Evolutionary conservation across 2,888 invertebrate species (phyloP), one percentile per base, ranked within the genome.

Genomic region (Agrenia bidenticulata): DNA sequence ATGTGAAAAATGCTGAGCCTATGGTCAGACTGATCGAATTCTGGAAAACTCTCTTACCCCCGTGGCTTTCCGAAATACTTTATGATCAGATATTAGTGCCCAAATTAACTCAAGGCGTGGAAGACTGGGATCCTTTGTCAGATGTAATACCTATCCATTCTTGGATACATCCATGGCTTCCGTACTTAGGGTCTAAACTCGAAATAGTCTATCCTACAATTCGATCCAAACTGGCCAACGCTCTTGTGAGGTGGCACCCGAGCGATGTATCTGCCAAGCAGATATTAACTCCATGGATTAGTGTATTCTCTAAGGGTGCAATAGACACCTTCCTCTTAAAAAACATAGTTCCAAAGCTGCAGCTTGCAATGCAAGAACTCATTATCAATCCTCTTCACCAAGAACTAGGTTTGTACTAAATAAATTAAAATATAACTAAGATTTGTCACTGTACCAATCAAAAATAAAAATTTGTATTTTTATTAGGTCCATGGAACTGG

Each of bases 131-230:
- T 83, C 99, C 99, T 0, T 84, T 95, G 1, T 90, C 90, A 0
- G 98, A 99, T 79, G 91, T 92, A 0, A 87, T 94, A 72, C 98
- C 98, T 15, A 90, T 99, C 73, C 97, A 99, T 80, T 86, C 89
- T 2, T 99, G 99, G 99, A 88, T 97, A 67, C 89, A 96, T 80
- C 98, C 98, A 0, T 99, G 99, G 99, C 86, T 95, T 66, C 88
- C 89, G 0, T 81, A 92, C 7, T 85, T 96, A 78, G 82, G 80
- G 15, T 78, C 80, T 70, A 82, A 84, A 23, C 80, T 87, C 57
- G 83, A 85, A 24, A 81, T 82, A 0, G 87, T 95, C 39, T 96
- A 94, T 82, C 92, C 94, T 0, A 87, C 90, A 50, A 94, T 99
- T 76, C 86, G 97, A 51, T 89, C 94, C 59, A 97, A 97, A 78